Evolutionary conservation across 2,113 vertebrate species (phyloP).

Genomic region (Sphyrna mokarran): DNA sequence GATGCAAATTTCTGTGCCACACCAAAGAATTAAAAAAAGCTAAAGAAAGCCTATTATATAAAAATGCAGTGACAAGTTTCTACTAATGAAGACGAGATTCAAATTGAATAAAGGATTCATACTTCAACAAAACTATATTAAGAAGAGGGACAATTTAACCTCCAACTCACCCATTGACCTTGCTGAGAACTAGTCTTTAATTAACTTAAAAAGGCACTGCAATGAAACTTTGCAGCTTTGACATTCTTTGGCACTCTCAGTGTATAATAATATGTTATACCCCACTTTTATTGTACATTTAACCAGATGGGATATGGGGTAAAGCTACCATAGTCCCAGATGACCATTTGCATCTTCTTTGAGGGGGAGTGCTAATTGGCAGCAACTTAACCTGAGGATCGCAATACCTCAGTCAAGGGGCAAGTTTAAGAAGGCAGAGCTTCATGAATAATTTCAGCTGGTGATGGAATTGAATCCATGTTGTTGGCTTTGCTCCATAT

Average conservation of each 20-base stretch:
- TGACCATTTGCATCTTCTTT: too few relatives aligned
- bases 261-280: not conserved
- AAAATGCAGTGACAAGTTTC: not conserved
- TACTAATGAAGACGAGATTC: not conserved
- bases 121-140: not conserved
- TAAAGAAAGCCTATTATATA: not conserved
- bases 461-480: too few relatives aligned
- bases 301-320: not conserved
- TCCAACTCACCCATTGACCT: not conserved
- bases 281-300: not conserved
- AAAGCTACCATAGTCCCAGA: too few relatives aligned
- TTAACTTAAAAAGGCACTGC: not conserved
- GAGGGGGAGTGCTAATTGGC: too few relatives aligned
- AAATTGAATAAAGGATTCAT: not conserved
- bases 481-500: too few relatives aligned
- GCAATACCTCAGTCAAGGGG: too few relatives aligned
- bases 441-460: too few relatives aligned
- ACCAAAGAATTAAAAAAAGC: not conserved
- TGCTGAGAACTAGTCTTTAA: not conserved
- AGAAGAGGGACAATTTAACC: not conserved
- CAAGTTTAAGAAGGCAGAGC: too few relatives aligned
- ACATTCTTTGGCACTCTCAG: not conserved
- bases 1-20: not conserved
- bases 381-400: too few relatives aligned
- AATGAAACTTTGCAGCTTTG: not conserved